Conservation (phyloP, 2,797 vertebrate species). For the Coranthus polyacanthus region DNA sequence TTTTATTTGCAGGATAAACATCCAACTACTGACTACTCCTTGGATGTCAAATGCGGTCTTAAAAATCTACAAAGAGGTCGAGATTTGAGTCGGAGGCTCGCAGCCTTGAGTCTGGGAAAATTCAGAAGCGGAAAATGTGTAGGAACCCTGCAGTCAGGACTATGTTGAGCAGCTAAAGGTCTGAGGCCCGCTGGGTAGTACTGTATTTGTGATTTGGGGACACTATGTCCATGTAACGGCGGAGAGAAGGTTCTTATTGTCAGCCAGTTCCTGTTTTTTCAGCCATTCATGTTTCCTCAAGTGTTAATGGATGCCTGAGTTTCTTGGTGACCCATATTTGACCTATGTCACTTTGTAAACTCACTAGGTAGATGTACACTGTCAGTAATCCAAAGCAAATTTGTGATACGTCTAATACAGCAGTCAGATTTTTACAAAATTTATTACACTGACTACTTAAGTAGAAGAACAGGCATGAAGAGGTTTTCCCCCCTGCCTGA, state of each 20-base stretch:
- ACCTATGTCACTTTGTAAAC: slow-evolving; percentile 45
- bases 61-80: too few relatives aligned
- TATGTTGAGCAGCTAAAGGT: slow-evolving; percentile 13
- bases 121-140: slow-evolving; percentile 26
- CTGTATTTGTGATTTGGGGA: slow-evolving; percentile 16
- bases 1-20: too few relatives aligned
- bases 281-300: slow-evolving; percentile 50
- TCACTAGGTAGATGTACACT: slow-evolving; percentile 34
- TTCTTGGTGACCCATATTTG: slow-evolving; percentile 44
- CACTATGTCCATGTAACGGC: slow-evolving; percentile 49
- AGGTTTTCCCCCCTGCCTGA: slow-evolving; percentile 21
- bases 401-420: slow-evolving; percentile 51
- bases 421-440: slow-evolving; percentile 44
- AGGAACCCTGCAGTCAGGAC: background rate
- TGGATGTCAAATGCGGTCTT: too few relatives aligned
- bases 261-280: slow-evolving; percentile 53
- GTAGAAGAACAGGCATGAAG: slow-evolving; percentile 56
- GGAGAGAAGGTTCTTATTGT: slow-evolving; percentile 43
- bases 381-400: slow-evolving; percentile 53
- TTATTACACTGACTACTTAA: slow-evolving; percentile 65
- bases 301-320: slow-evolving; percentile 61
- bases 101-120: too few relatives aligned
- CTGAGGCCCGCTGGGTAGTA: slow-evolving; percentile 23
- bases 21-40: too few relatives aligned
- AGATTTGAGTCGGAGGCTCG: too few relatives aligned